These are phyloP conservation scores for Laticauda colubrina DNA, from an alignment of 2,113 vertebrate genomes.

Conservation along the genomic window DNA sequence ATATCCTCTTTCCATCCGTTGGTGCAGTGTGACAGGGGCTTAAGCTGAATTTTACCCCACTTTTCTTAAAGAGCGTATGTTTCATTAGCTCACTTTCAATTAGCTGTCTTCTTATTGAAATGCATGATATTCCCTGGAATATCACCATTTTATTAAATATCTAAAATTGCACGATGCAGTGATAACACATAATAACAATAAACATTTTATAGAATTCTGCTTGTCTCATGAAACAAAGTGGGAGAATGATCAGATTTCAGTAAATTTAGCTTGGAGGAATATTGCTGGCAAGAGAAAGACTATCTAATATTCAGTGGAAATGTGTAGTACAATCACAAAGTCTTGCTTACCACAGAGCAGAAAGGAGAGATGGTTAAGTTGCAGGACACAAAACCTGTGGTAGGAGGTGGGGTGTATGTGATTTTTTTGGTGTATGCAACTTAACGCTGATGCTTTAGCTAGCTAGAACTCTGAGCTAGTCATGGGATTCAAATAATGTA, in stretches of 20 bases:
- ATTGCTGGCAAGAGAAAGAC: conserved; percentile 9
- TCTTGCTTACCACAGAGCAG: conserved; percentile 13
- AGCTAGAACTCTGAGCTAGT: neutral
- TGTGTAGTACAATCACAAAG: neutral
- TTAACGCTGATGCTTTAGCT: neutral
- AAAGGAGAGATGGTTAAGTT: neutral
- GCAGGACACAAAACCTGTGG: neutral
- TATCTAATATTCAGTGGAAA: conserved; percentile 5
- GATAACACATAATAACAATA: conserved; percentile 20
- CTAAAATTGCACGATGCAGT: neutral
- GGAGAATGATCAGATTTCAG: conserved; percentile 3
- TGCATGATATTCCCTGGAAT: neutral
- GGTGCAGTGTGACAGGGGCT: no score
- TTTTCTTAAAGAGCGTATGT: neutral
- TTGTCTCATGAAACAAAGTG: neutral
- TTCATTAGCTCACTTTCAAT: neutral
- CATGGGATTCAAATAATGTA: no score
- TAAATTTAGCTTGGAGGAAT: neutral
- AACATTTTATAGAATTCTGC: neutral
- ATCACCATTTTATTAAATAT: neutral
- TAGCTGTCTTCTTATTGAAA: neutral
- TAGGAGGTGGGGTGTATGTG: neutral
- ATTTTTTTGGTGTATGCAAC: neutral
- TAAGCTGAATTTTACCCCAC: neutral
- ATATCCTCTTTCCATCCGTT: no score